Conservation (phyloP, 2,113 vertebrate genomes). For the Menura novaehollandiae region DNA sequence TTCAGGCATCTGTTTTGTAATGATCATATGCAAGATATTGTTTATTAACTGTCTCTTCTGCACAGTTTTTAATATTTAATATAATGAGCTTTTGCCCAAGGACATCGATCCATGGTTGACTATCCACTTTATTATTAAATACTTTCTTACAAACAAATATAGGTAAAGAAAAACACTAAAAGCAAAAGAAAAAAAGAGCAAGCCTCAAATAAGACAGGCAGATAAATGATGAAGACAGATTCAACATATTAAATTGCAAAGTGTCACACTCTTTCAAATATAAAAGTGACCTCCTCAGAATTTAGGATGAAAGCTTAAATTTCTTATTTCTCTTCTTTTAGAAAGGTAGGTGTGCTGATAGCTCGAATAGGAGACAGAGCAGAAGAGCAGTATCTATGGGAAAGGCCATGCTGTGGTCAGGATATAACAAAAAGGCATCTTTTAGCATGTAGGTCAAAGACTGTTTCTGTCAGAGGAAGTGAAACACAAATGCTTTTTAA, state of each 20-base stretch:
- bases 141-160: not conserved
- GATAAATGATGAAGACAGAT: not conserved
- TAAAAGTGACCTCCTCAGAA: not conserved
- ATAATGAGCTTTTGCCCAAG: not conserved
- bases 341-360: not conserved
- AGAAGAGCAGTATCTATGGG: not conserved
- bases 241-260: not conserved
- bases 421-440: not conserved
- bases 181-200: not conserved
- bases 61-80: conserved; percentile 13
- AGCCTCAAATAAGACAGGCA: not conserved
- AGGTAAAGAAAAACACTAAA: not conserved
- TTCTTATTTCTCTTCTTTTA: not conserved
- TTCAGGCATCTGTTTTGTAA: not conserved
- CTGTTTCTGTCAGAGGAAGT: not conserved
- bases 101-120: conserved; percentile 15
- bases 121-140: not conserved
- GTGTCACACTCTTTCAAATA: not conserved
- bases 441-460: not conserved
- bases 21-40: not conserved
- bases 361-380: not conserved
- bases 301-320: not conserved
- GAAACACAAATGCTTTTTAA: not conserved
- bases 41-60: not conserved
- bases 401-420: not conserved